Base-by-base conservation (phyloP, 2,888 invertebrate species). In the Orthosia gracilis region DNA sequence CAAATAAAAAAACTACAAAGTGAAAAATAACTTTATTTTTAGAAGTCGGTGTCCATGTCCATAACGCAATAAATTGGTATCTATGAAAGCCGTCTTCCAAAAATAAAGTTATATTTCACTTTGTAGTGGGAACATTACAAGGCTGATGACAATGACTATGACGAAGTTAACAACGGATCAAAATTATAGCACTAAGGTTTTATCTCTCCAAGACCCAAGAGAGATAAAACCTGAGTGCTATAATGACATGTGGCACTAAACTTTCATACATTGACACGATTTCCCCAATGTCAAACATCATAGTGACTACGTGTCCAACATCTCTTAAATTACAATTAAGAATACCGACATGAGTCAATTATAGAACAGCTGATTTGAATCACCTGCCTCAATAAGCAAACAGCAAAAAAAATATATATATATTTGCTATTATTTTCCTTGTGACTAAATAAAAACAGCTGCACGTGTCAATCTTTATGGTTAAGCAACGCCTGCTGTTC, bases 331-430 rank as follows among this genome's bases (percentile, higher is more conserved):
- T 71, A 66, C 70, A 84, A 80, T 86, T 82, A 84, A 73, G 67
- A 73, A 63, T 59, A 62, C 69, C 75, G 65, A 85, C 83, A 76
- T 85, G 78, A 85, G 73, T 85, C 86, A 85, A 83, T 68, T 62
- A 58, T 57, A 50, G 45, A 58, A 83, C 83, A 85, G 84, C 85
- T 85, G 84, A 81, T 78, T 40, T 71, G 65, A 65, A 31, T 67
- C 84, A 85, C 83, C 85, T 85, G 85, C 72, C 47, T 18, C 55
- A 23, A 21, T 26, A 70, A 45, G 12, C 59, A 40, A 4, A 59
- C 12, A 18, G 66, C 57, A 69, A 26, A n/a, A 31, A 31, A 52
- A 23, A 71, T 69, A 66, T 62, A 23, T 74, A 52, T 62, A 50
- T 69, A 55, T 59, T 50, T 31, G 15, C 52, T 26, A 66, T 47